Evolutionary conservation across 2,113 vertebrate genomes (phyloP).

Genomic region (Petaurus breviceps): DNA sequence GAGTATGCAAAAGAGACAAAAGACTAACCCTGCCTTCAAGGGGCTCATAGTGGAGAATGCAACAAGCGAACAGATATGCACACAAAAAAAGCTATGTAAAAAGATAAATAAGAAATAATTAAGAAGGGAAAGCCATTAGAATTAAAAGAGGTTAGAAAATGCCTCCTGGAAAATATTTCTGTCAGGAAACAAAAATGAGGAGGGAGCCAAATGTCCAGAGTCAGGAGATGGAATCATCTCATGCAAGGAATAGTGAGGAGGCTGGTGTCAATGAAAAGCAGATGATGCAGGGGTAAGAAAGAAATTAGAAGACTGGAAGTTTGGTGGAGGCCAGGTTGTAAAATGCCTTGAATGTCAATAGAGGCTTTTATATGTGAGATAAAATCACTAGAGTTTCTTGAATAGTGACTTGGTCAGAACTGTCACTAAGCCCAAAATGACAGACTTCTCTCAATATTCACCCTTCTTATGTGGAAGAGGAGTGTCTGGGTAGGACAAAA

Average conservation of each 20-base stretch:
- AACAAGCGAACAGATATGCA: too few species aligned
- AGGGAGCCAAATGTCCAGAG: background rate
- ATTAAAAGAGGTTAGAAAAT: background rate
- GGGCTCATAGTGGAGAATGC: too few species aligned
- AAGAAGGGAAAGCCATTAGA: background rate
- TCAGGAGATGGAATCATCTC: background rate
- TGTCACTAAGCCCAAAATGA: background rate
- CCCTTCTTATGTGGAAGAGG: background rate
- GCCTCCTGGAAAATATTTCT: too few species aligned
- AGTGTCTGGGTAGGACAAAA: background rate
- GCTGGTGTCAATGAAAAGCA: background rate
- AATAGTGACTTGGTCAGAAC: background rate
- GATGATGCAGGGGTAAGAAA: too few species aligned
- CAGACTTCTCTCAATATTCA: background rate
- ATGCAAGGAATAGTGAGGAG: background rate
- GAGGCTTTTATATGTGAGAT: background rate
- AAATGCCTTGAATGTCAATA: background rate
- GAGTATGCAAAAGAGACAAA: too few species aligned
- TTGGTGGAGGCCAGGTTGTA: background rate
- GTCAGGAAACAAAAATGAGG: background rate
- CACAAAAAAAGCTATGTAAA: too few species aligned
- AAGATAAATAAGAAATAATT: background rate
- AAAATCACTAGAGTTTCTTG: background rate
- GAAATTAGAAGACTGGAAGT: too few species aligned
- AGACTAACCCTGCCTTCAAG: too few species aligned